Percentiles rank a stretch among this genome's conserved stretches.
phyloP scores from a whole-genome alignment of 2,113 vertebrate genomes.

The Nerophis ophidion region DNA sequence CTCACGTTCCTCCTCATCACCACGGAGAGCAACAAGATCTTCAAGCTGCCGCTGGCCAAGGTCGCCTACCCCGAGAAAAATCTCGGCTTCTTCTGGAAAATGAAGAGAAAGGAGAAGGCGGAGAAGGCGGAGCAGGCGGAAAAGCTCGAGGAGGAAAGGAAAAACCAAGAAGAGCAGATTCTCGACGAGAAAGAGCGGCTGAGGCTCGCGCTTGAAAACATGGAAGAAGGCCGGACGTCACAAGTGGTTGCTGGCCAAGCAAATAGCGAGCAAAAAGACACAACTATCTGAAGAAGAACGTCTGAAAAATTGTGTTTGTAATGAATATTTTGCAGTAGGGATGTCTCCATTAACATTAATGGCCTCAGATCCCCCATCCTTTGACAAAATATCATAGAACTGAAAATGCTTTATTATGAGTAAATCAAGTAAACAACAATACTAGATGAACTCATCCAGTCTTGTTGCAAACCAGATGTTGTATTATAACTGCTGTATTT shows the following conservation, averaged over 20 bases:
- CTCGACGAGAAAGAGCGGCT: conserved; percentile 38
- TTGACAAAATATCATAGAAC: too few relatives aligned
- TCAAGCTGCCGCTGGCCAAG: conserved; percentile 84
- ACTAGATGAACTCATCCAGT: too few relatives aligned
- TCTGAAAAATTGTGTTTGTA: background rate
- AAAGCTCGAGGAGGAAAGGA: conserved; percentile 32
- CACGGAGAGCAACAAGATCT: conserved; percentile 75
- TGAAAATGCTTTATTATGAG: too few relatives aligned
- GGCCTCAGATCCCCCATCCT: too few relatives aligned
- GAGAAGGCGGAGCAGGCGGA: conserved; percentile 56
- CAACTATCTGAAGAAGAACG: background rate
- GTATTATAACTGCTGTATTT: too few relatives aligned
- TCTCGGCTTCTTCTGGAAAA: conserved; percentile 73
- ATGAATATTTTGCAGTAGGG: background rate
- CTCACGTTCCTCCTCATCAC: conserved; percentile 87
- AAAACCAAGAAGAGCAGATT: conserved; percentile 23
- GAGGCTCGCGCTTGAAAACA: conserved; percentile 24
- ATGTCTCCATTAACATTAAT: too few relatives aligned
- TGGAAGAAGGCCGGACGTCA: conserved; percentile 19
- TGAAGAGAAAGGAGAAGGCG: conserved; percentile 63
- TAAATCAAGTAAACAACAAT: too few relatives aligned
- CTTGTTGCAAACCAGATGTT: too few relatives aligned
- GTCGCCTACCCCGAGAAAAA: conserved; percentile 93
- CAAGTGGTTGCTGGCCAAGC: background rate
- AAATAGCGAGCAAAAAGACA: background rate